Conservation (phyloP, 2,113 vertebrate species). For the Dicrurus megarhynchus region DNA sequence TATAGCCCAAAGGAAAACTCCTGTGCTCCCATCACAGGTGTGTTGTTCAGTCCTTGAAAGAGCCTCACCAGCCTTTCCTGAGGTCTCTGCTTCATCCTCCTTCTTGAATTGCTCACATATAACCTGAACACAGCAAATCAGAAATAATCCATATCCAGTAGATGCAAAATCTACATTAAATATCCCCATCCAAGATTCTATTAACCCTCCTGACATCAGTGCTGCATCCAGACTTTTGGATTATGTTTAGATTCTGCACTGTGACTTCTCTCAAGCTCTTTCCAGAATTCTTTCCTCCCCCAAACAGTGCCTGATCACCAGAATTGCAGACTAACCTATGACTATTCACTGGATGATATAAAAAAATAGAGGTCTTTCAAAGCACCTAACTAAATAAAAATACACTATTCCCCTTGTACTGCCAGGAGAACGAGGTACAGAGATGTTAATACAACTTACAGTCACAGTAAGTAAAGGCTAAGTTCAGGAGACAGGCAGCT, state of each 20-base stretch:
- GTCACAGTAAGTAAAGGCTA: conserved; percentile 47
- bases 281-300: background rate
- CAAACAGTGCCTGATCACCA: background rate
- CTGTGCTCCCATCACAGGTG: background rate
- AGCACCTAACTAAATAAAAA: conserved; percentile 42
- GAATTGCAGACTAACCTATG: background rate
- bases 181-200: background rate
- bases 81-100: background rate
- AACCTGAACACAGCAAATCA: background rate
- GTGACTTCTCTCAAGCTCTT: conserved; percentile 5
- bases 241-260: background rate
- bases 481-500: conserved; percentile 10
- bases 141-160: background rate
- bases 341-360: background rate
- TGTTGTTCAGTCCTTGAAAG: background rate
- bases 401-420: background rate
- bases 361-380: conserved; percentile 40
- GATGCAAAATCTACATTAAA: background rate
- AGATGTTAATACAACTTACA: conserved; percentile 27
- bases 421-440: conserved; percentile 18
- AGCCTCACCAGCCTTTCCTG: background rate
- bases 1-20: background rate
- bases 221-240: background rate
- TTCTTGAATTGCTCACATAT: background rate
- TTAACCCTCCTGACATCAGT: background rate